Percentiles rank a stretch among this genome's conserved stretches.
Conservation (phyloP, 2,888 invertebrate species). For the Isoperla grammatica region DNA sequence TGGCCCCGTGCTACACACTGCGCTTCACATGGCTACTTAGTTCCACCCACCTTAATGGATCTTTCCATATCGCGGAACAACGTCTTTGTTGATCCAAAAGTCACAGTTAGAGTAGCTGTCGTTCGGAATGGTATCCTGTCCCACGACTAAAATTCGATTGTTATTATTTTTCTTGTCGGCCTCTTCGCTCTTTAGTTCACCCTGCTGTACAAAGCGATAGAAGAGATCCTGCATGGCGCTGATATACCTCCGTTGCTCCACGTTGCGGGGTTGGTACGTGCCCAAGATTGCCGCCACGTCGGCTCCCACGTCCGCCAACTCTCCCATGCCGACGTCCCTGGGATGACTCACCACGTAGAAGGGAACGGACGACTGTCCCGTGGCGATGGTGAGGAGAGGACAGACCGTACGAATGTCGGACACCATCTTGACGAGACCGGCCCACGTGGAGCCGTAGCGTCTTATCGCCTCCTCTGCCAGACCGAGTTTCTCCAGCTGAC, state of each 20-base stretch:
- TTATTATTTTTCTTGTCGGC: conserved; percentile 2
- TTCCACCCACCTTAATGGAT: conserved; percentile 54
- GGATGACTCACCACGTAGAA: conserved; percentile 70
- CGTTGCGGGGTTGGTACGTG: conserved; percentile 63
- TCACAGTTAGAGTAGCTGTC: conserved; percentile 67
- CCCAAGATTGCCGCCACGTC: conserved; percentile 77
- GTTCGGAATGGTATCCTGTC: conserved; percentile 61
- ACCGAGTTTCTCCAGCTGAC: conserved; percentile 56
- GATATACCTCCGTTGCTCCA: conserved; percentile 67
- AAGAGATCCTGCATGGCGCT: conserved; percentile 76
- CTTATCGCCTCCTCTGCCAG: conserved; percentile 51
- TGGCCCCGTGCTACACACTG: no score
- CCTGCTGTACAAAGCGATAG: conserved; percentile 54
- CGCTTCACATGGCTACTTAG: background rate
- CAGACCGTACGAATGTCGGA: conserved; percentile 75
- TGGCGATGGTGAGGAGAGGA: conserved; percentile 64
- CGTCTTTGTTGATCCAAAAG: conserved; percentile 66
- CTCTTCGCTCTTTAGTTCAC: conserved; percentile 27
- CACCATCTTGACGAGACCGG: conserved; percentile 65
- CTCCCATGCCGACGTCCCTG: conserved; percentile 41
- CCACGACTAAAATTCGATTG: conserved; percentile 57
- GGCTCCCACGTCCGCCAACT: conserved; percentile 55
- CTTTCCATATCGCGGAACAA: conserved; percentile 69
- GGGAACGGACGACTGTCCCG: conserved; percentile 55
- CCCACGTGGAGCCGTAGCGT: conserved; percentile 60